phyloP scores from a whole-genome alignment of 2,113 vertebrate genomes.

The Zosterops pallidus region DNA sequence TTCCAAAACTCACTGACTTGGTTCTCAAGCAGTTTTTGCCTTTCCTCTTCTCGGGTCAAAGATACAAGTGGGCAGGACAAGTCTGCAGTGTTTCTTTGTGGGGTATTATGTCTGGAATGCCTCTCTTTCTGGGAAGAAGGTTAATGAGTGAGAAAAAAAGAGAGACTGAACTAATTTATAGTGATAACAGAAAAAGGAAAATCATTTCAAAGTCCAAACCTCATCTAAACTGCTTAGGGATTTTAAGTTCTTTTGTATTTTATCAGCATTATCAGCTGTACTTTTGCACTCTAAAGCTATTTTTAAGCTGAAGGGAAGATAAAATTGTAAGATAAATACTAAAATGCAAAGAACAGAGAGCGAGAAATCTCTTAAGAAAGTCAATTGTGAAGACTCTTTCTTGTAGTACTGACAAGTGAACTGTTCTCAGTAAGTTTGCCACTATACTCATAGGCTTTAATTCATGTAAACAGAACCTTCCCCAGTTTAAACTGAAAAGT shows the following conservation, averaged over 20 bases:
- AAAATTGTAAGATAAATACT: background rate
- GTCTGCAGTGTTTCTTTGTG: background rate
- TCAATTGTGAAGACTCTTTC: background rate
- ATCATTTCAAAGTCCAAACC: background rate
- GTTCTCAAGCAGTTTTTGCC: background rate
- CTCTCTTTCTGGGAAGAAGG: background rate
- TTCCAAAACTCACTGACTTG: background rate
- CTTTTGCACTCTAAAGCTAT: background rate
- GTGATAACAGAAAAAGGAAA: background rate
- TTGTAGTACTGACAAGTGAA: background rate
- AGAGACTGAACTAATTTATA: background rate
- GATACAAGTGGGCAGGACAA: background rate
- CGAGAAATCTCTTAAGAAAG: background rate
- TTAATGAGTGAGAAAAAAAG: background rate
- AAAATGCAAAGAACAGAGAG: background rate
- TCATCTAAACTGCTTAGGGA: background rate
- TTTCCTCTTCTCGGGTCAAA: background rate
- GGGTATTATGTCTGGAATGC: background rate
- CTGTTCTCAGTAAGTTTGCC: background rate
- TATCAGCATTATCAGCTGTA: background rate
- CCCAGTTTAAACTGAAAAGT: background rate
- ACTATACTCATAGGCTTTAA: background rate
- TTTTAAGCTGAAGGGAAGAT: background rate
- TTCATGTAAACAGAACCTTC: background rate
- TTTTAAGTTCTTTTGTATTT: background rate